A percentile compares a stretch with the other conserved stretches of the same genome.
Evolutionary conservation across 2,113 vertebrate species (phyloP).

Genomic region (Nyctibius bracteatus): DNA sequence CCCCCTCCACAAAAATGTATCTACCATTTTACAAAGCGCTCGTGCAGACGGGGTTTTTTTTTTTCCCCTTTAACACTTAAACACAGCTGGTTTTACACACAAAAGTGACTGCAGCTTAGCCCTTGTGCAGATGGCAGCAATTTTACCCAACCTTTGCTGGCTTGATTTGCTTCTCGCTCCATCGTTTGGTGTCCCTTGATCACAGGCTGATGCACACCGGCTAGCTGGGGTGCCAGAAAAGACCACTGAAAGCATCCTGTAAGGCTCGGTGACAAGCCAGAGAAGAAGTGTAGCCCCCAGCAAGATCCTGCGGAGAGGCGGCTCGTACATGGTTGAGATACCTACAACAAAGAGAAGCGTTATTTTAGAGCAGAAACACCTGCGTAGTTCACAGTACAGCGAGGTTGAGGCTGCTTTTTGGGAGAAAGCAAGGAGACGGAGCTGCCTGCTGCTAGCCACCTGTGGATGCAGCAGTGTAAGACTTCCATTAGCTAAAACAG

Average conservation of each 20-base stretch:
- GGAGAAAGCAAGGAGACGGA: neutral
- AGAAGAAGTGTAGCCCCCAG: constrained; percentile 91
- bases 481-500: rapidly evolving
- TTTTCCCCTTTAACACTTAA: neutral
- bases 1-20: constrained; percentile 54
- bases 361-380: neutral
- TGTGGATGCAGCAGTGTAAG: rapidly evolving
- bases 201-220: neutral
- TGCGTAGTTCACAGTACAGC: rapidly evolving
- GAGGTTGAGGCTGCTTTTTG: rapidly evolving
- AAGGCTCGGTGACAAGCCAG: constrained; percentile 92
- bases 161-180: neutral
- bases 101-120: neutral
- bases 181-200: neutral
- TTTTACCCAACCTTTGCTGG: constrained; percentile 46
- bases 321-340: constrained; percentile 93
- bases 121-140: neutral
- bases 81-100: constrained; percentile 36
- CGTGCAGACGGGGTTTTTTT: neutral
- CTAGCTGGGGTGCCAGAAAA: constrained; percentile 83
- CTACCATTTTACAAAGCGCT: constrained; percentile 27
- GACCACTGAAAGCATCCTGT: constrained; percentile 95
- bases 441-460: neutral
- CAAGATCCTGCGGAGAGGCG: constrained; percentile 87
- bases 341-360: constrained; percentile 68